Conservation (phyloP, 2,113 vertebrate species). For the Eira barbara region DNA sequence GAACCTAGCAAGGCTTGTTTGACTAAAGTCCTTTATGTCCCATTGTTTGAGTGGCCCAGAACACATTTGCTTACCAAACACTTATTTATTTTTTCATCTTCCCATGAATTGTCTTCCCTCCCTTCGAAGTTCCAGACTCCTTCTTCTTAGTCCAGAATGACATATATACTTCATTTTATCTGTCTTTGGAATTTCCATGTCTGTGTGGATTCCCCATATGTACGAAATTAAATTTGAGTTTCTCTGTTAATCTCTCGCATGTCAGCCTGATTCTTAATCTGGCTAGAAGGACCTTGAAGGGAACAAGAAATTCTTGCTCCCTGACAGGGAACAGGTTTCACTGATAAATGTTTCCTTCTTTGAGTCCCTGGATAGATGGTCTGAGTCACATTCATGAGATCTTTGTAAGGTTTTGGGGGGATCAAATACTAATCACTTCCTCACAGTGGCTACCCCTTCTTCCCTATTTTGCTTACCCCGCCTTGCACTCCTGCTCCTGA, state of each 20-base stretch:
- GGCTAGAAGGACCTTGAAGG: neutral
- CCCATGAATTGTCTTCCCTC: neutral
- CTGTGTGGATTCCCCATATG: neutral
- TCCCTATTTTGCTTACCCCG: neutral
- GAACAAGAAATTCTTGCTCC: neutral
- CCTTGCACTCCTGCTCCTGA: neutral
- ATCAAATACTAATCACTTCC: neutral
- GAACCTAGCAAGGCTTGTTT: neutral
- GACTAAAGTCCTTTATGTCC: neutral
- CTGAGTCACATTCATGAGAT: neutral
- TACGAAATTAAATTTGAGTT: neutral
- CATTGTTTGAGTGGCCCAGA: neutral
- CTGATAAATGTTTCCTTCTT: neutral
- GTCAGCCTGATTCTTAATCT: neutral
- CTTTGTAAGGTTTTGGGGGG: neutral
- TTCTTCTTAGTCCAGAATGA: neutral
- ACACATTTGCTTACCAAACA: neutral
- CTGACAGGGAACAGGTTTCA: neutral
- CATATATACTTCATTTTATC: neutral
- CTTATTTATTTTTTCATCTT: neutral
- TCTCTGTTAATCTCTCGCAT: neutral
- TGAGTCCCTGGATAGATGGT: neutral
- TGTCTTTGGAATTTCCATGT: neutral
- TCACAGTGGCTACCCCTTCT: neutral
- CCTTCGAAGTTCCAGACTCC: neutral